phyloP scores from a whole-genome alignment of 2,113 vertebrate species.

The Pipra filicauda region DNA sequence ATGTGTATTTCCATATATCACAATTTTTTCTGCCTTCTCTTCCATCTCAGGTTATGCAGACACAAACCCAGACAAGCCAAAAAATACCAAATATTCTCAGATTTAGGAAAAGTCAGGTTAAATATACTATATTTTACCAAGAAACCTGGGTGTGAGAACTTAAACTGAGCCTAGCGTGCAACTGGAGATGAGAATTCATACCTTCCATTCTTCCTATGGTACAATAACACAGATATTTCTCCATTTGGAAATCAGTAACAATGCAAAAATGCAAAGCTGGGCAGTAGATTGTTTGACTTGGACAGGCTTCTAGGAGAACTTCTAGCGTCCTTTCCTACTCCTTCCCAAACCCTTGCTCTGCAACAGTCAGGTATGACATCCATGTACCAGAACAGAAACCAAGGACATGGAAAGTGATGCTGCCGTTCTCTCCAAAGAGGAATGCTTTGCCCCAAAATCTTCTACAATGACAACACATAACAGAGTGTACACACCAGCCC shows the following conservation, averaged over 20 bases:
- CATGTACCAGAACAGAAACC: not conserved
- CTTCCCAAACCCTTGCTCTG: not conserved
- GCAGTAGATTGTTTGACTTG: not conserved
- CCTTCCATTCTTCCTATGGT: not conserved
- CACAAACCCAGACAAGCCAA: not conserved
- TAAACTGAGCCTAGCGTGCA: not conserved
- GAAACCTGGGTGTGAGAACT: not conserved
- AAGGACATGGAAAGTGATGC: not conserved
- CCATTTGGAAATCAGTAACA: not conserved
- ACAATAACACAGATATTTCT: not conserved
- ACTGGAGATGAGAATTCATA: not conserved
- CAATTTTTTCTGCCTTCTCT: not conserved
- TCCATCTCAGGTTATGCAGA: not conserved
- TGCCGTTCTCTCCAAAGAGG: not conserved
- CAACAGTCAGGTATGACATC: not conserved
- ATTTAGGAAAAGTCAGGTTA: not conserved
- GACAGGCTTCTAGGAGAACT: not conserved
- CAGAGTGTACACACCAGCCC: not conserved
- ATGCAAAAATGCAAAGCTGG: not conserved
- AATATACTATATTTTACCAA: not conserved
- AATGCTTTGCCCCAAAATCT: not conserved
- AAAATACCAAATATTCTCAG: not conserved
- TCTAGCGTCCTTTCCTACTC: not conserved
- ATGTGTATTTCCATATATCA: not conserved
- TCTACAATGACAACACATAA: not conserved